Evolutionary conservation across 2,797 vertebrate species (phyloP), one percentile per base, ranked within the genome.

Genomic region (Karalla daura): DNA sequence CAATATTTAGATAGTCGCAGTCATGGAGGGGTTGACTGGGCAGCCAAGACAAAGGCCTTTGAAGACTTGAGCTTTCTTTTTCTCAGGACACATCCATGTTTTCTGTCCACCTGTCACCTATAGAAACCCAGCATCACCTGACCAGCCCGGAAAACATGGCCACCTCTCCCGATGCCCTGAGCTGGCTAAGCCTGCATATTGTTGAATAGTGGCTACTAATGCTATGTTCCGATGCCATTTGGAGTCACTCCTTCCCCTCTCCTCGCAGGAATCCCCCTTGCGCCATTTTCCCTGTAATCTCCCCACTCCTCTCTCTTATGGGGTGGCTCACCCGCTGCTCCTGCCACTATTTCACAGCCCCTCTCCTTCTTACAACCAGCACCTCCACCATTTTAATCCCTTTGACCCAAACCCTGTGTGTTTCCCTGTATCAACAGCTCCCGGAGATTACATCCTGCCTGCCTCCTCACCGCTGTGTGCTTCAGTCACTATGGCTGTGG

Each of bases 331-430:
- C 91, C 90, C 72, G 85, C 87, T 92, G 91, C 88, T 92, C 89
- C 87, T 76, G 5, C 81, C 84, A 80, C 87, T 86, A 86, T 89
- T 82, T 70, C 83, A 24, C 83, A 86, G 87, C 84, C 84, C 85
- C 80, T 83, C 78, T 86, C 81, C 88, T 82, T 86, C 91, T 90
- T 86, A 87, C 84, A 89, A 77, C 81, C 84, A 76, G 82, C 90
- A 91, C 91, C 92, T 92, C 89, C 89, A 90, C 92, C 91, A 90
- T 92, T 92, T 92, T 93, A 94, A 94, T 93, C 92, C 93, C 85
- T 92, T 94, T 93, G 92, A 92, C 92, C 90, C 89, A 82, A 90
- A 91, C 90, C 88, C 88, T 85, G 86, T 87, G 87, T 91, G 88
- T 91, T 92, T 92, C 82, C 89, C 88, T 91, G 87, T 92, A 93